Evolutionary conservation across 2,797 vertebrate species (phyloP).

Genomic region (Hippoglossus hippoglossus): DNA sequence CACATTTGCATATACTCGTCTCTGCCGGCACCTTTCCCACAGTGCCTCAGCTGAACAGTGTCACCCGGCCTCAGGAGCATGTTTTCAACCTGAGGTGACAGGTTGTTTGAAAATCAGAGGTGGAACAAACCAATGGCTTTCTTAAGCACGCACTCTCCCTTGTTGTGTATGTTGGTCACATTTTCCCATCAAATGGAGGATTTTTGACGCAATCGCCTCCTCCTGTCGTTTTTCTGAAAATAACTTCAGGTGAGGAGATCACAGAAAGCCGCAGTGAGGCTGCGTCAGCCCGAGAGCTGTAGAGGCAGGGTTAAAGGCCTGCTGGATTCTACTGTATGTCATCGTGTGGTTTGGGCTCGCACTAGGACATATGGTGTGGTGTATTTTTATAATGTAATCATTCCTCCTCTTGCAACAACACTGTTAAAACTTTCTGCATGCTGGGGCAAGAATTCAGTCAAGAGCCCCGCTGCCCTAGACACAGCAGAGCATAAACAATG

Average conservation of each 20-base stretch:
- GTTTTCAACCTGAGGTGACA: slow-evolving; percentile 7
- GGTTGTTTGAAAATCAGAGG: slow-evolving; percentile 21
- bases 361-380: slow-evolving; percentile 65
- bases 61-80: slow-evolving; percentile 18
- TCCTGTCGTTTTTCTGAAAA: slow-evolving; percentile 24
- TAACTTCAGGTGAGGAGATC: slow-evolving; percentile 43
- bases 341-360: slow-evolving; percentile 60
- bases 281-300: slow-evolving; percentile 42
- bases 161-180: slow-evolving; percentile 16
- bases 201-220: slow-evolving; percentile 36
- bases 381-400: slow-evolving; percentile 78
- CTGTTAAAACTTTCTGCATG: slow-evolving; percentile 74
- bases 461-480: slow-evolving; percentile 71
- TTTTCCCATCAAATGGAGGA: slow-evolving; percentile 11
- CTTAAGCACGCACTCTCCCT: slow-evolving; percentile 24
- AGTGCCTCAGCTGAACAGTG: slow-evolving; percentile 30
- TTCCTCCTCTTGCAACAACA: slow-evolving; percentile 75
- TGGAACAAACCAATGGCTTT: slow-evolving; percentile 1
- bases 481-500: slow-evolving; percentile 74
- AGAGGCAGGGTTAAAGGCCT: slow-evolving; percentile 40
- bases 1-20: background rate
- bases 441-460: slow-evolving; percentile 76
- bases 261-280: slow-evolving; percentile 28
- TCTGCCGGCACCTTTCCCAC: background rate
- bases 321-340: slow-evolving; percentile 54